Percentiles rank a stretch among this genome's conserved stretches.
Evolutionary conservation across 2,113 vertebrate genomes (phyloP).

Genomic region (Hymenochirus boettgeri): DNA sequence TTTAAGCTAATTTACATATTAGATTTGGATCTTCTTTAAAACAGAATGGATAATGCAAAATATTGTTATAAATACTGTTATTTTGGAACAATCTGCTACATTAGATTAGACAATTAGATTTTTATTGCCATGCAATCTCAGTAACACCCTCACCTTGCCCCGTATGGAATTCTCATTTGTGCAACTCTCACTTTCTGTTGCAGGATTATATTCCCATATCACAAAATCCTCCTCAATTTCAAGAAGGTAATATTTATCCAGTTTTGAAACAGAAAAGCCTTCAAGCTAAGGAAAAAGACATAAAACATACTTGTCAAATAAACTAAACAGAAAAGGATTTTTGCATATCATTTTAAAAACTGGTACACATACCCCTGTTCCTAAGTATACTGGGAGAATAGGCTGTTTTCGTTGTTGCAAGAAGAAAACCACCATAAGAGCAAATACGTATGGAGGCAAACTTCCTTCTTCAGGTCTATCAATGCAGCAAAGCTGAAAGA

Average conservation of each 20-base stretch:
- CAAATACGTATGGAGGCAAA: conserved; percentile 78
- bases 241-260: conserved; percentile 69
- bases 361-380: conserved; percentile 69
- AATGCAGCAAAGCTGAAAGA: conserved; percentile 75
- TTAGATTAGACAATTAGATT: no score
- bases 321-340: no score
- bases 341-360: no score
- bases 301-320: no score
- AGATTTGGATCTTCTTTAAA: no score
- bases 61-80: no score
- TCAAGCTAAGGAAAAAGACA: conserved; percentile 55
- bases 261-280: conserved; percentile 69
- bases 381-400: conserved; percentile 81
- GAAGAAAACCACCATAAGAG: conserved; percentile 87
- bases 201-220: conserved; percentile 66
- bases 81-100: no score
- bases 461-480: conserved; percentile 86
- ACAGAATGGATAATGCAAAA: no score
- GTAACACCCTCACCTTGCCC: conserved; percentile 63
- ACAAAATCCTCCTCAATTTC: conserved; percentile 62
- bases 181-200: conserved; percentile 49
- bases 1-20: no score
- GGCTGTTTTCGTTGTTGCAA: conserved; percentile 84
- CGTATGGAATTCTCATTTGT: conserved; percentile 53
- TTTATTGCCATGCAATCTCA: background rate